Evolutionary conservation across 2,888 invertebrate genomes (phyloP), one percentile per base, ranked within the genome.

Genomic region (Holacanthella duospinosa): DNA sequence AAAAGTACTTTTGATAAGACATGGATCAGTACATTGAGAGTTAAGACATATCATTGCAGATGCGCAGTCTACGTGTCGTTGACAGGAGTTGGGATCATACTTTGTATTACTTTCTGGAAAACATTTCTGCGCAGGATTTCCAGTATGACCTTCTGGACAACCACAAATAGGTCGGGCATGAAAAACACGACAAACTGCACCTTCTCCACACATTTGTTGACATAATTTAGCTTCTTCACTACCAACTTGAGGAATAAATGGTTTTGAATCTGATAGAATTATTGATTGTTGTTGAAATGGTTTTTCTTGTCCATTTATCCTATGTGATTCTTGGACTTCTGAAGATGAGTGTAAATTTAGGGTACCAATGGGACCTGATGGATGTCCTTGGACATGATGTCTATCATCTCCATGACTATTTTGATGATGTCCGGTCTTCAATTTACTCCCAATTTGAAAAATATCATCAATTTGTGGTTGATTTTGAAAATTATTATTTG

Each of bases 71-170:
- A 64, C 66, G 43, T 71, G 71, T 43, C 65, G 62, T 2, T 64
- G 56, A 55, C 72, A 72, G n/a, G 58, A 36, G 25, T 63, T 65
- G 0, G 28, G 44, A n/a, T 59, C 63, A 3, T 48, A 24, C 9
- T 59, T 36, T 44, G 57, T 57, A 29, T 59, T 63, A 48, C 58
- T 60, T 2, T 65, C 59, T 12, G 65, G 63, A 25, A 27, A 53
- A 53, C 72, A 72, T 59, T 64, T 55, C 6, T 70, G 68, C 0
- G 67, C 60, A 16, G 72, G 63, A 58, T 72, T 69, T 21, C 72
- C 71, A 3, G 72, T 69, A 55, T 63, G 62, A 44, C 64, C 66
- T 58, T 62, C 69, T 2, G 69, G 67, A 60, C 68, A 71, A 9
- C 72, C 71, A 60, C 71, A 70, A 21, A 71, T 68, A 2, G 68